Percentiles rank a stretch among this genome's conserved stretches.
Conservation (phyloP, 2,113 vertebrate genomes). For the Pomatostomus ruficeps region DNA sequence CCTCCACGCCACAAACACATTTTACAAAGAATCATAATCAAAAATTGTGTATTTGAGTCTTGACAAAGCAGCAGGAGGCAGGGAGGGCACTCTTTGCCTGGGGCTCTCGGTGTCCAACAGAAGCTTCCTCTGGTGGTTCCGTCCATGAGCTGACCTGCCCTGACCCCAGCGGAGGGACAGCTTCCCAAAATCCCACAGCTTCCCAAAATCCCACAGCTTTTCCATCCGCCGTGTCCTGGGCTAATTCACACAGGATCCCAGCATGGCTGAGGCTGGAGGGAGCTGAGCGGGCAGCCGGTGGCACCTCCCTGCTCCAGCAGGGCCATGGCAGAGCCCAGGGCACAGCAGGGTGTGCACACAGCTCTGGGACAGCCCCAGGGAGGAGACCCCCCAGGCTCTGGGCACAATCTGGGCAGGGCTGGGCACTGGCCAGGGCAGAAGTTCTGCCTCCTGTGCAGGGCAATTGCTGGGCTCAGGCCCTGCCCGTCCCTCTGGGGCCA, state of each 20-base stretch:
- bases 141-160: fast-evolving
- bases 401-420: no score
- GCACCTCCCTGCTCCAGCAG: background rate
- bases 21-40: background rate
- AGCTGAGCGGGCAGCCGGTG: background rate
- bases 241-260: background rate
- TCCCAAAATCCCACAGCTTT: background rate
- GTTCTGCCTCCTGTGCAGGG: background rate
- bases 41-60: background rate
- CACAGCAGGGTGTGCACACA: background rate
- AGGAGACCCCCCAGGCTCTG: no score
- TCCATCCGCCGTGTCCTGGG: fast-evolving
- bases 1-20: background rate
- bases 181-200: background rate
- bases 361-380: background rate
- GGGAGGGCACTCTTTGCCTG: background rate
- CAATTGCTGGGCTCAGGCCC: background rate
- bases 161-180: fast-evolving
- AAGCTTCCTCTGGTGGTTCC: background rate
- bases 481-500: background rate
- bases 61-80: background rate
- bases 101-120: fast-evolving
- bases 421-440: background rate
- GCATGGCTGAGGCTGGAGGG: fast-evolving
- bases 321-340: background rate